These are phyloP conservation scores for Dromococcyx pavoninus DNA, from an alignment of 2,797 vertebrate species.

Conservation along the genomic window DNA sequence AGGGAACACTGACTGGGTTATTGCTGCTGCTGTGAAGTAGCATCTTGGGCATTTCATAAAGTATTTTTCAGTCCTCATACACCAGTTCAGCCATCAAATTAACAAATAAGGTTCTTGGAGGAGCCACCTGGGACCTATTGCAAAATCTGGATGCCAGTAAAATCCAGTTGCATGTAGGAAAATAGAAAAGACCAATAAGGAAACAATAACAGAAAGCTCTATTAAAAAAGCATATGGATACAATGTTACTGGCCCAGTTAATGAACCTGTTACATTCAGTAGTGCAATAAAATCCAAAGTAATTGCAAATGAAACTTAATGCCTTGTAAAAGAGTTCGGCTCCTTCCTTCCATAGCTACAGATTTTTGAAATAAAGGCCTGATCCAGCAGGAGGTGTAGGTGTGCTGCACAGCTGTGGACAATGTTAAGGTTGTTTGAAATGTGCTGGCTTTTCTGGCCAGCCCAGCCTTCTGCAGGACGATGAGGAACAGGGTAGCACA, in stretches of 20 bases:
- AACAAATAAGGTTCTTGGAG: conserved; percentile 10
- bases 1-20: background rate
- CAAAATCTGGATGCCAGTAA: conserved; percentile 27
- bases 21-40: background rate
- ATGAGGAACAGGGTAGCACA: background rate
- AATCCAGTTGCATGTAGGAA: conserved; percentile 47
- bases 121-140: conserved; percentile 48
- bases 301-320: conserved; percentile 74
- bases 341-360: background rate
- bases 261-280: conserved; percentile 61
- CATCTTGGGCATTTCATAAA: background rate
- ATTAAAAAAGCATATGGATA: conserved; percentile 65
- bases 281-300: conserved; percentile 66
- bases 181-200: conserved; percentile 67
- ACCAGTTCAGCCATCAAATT: conserved; percentile 40
- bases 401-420: conserved; percentile 6
- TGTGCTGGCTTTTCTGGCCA: background rate
- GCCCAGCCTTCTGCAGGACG: background rate
- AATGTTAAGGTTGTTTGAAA: background rate
- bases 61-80: background rate
- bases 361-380: background rate
- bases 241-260: conserved; percentile 43
- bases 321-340: conserved; percentile 67
- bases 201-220: conserved; percentile 66
- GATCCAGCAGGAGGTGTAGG: conserved; percentile 57